These are phyloP conservation scores for Calephelis nemesis DNA, from an alignment of 1,140 invertebrate species.

Conservation along the genomic window DNA sequence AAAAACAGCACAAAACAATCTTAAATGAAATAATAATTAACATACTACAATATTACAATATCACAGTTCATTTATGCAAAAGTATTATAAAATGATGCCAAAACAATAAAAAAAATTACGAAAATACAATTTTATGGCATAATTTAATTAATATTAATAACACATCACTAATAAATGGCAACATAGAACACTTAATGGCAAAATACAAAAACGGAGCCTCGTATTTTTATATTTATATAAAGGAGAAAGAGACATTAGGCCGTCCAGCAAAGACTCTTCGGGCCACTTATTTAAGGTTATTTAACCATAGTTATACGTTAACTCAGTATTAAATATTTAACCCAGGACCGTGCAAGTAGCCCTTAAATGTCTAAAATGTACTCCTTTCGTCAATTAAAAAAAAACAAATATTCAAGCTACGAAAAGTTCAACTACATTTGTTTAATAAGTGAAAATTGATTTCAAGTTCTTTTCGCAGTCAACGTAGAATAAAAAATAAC, in stretches of 20 bases:
- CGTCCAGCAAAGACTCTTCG: too few species aligned
- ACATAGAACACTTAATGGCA: constrained; percentile 14
- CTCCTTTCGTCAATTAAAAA: too few species aligned
- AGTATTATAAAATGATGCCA: constrained; percentile 42
- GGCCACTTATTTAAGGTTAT: too few species aligned
- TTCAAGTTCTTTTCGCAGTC: too few species aligned
- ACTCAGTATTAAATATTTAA: too few species aligned
- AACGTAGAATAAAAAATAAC: too few species aligned
- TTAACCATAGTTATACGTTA: too few species aligned
- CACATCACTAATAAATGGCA: constrained; percentile 13
- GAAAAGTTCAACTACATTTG: too few species aligned
- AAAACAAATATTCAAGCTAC: too few species aligned
- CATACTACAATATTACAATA: constrained; percentile 72
- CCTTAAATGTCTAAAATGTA: too few species aligned
- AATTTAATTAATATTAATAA: constrained; percentile 20
- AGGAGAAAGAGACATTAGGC: background rate
- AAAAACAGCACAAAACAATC: constrained; percentile 56
- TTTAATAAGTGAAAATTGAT: too few species aligned
- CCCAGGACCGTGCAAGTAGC: too few species aligned
- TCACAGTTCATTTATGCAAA: constrained; percentile 79
- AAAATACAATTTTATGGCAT: constrained; percentile 33
- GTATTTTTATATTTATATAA: background rate
- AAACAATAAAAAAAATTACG: constrained; percentile 39
- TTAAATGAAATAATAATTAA: constrained; percentile 71
- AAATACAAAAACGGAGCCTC: constrained; percentile 1